phyloP scores from a whole-genome alignment of 1,140 invertebrate species.

The Conus ventricosus region DNA sequence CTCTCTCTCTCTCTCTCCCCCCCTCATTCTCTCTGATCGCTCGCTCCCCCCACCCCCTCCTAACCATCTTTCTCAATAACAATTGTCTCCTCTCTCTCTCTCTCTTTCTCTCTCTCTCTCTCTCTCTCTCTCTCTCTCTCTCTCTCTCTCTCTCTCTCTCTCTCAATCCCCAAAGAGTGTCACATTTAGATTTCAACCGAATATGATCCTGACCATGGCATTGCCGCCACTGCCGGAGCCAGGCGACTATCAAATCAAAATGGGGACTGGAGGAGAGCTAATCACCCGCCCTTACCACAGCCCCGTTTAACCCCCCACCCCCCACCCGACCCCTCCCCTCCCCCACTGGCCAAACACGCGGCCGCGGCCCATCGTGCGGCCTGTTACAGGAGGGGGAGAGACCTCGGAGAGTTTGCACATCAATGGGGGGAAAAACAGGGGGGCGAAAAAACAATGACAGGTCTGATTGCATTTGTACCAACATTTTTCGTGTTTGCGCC shows the following conservation, averaged over 20 bases:
- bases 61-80: too few relatives aligned
- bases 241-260: neutral
- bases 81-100: neutral
- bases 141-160: neutral
- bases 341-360: too few relatives aligned
- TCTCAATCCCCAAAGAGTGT: neutral
- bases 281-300: neutral
- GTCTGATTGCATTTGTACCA: slow-evolving; percentile 14
- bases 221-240: neutral
- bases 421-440: neutral
- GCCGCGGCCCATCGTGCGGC: too few relatives aligned
- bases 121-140: neutral
- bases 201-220: neutral
- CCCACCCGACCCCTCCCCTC: neutral
- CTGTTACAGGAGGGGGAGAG: neutral
- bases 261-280: neutral
- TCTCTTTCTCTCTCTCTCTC: neutral
- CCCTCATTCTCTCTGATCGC: neutral
- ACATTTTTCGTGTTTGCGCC: slow-evolving; percentile 22
- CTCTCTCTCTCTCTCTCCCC: neutral
- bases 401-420: neutral
- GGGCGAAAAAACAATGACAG: slow-evolving; percentile 11
- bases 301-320: neutral
- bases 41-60: too few relatives aligned
- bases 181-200: slow-evolving; percentile 3